Conservation (phyloP, 2,888 invertebrate species). For the Xanthorhoe spadicearia region DNA sequence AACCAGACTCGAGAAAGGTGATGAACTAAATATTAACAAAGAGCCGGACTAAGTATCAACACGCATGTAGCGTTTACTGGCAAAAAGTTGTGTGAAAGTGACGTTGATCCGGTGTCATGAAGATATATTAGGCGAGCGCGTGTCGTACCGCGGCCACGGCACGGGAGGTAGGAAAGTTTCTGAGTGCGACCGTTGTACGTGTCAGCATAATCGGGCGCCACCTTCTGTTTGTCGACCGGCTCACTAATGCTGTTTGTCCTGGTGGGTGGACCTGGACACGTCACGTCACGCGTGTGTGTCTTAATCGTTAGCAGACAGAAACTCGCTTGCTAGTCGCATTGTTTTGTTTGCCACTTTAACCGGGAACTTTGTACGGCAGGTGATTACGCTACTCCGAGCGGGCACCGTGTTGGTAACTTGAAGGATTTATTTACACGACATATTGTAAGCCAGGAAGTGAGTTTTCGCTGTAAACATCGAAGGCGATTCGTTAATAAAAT, state of each 20-base stretch:
- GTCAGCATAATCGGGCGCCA: conserved; percentile 73
- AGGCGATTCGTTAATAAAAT: conserved; percentile 50
- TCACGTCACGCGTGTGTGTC: conserved; percentile 75
- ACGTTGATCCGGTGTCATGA: conserved; percentile 60
- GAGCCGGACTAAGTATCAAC: conserved; percentile 62
- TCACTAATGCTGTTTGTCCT: conserved; percentile 78
- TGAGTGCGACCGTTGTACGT: conserved; percentile 52
- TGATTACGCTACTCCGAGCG: conserved; percentile 63
- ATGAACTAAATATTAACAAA: conserved; percentile 76
- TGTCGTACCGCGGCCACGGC: conserved; percentile 62
- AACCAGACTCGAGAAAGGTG: conserved; percentile 69
- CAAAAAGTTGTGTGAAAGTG: conserved; percentile 53
- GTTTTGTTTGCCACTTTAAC: conserved; percentile 75
- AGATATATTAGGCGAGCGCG: conserved; percentile 56
- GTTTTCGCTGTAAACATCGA: conserved; percentile 62
- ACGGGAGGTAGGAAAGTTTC: conserved; percentile 59
- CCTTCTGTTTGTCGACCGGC: conserved; percentile 73
- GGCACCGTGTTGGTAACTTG: conserved; percentile 54
- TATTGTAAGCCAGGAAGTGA: conserved; percentile 58
- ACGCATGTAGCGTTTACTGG: conserved; percentile 59
- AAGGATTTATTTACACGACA: conserved; percentile 62
- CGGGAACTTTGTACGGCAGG: conserved; percentile 67
- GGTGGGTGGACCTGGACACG: conserved; percentile 71
- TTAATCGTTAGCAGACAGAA: conserved; percentile 78
- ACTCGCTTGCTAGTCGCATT: conserved; percentile 71